Evolutionary conservation across 64 coral and sea anemone species (phyloP), one percentile per base, ranked within the genome.

Genomic region (Trachythela sp.): DNA sequence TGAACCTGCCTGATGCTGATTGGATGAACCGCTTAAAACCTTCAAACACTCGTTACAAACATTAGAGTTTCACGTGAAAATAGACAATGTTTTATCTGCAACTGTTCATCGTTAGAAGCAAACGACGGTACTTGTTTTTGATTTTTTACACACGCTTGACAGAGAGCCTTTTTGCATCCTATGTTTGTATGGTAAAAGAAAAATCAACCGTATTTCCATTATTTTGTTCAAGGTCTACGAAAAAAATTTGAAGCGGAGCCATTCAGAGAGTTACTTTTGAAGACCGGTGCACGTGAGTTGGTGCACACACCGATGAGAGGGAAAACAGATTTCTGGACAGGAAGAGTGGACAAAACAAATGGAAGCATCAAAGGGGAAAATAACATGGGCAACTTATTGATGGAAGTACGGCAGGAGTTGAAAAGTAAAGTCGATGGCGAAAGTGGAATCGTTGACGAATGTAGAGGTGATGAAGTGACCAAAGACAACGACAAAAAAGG

Each of bases 311-410:
- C 94, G 41, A 89, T 59, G 30, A 68, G 94, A 48, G 94, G 94
- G 40, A 88, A 93, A 45, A 88, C 89, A 2, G 94, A 96, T 89
- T 91, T 91, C 83, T 96, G 94, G 94, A 96, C 92, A 29, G 94
- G 89, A 26, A 96, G 89, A 84, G 51, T 52, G 52, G 89, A 96
- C 54, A 96, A 96, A 42, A 71, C 36, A 9, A 91, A 80, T 48
- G 89, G 89, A 24, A 90, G 86, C 35, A 92, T 93, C 84, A 84
- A 91, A 38, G 94, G 94, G 20, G 94, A 96, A 35, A 96, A 96
- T 83, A 93, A 60, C 15, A 96, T 96, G 94, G 94, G 77, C 2
- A 86, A 70, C 15, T 70, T 96, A 13, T 64, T 96, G 58, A 96
- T 96, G 94, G 88, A 91, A 70, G 92, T 96, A 15, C 77, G 94